These are phyloP conservation scores for Neosilurus mollespiculum DNA, from an alignment of 2,797 vertebrate genomes.

Conservation along the genomic window DNA sequence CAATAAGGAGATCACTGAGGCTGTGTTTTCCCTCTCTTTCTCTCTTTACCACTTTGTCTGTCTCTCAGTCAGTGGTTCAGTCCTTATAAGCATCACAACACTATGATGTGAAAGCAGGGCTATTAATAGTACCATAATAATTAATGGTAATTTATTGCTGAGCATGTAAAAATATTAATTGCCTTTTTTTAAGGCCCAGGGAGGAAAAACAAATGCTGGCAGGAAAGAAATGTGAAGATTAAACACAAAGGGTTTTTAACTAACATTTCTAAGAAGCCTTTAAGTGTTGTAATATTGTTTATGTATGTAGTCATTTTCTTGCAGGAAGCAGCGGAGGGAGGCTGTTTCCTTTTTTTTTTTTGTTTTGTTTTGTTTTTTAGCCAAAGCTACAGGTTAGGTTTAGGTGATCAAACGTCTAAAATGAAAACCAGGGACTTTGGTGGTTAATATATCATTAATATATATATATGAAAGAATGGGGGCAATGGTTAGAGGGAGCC, in stretches of 20 bases:
- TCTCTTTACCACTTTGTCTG: not conserved
- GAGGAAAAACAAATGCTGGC: not conserved
- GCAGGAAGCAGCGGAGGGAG: too few species aligned
- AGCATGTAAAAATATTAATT: not conserved
- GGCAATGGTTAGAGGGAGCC: too few species aligned
- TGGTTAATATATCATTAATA: too few species aligned
- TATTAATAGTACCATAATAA: not conserved
- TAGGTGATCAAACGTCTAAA: too few species aligned
- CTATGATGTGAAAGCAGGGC: conserved; percentile 55
- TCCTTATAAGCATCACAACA: conserved; percentile 61
- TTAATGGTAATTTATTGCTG: not conserved
- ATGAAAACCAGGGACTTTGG: too few species aligned
- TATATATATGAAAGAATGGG: too few species aligned
- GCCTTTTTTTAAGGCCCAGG: not conserved
- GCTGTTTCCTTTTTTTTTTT: too few species aligned
- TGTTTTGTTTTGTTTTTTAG: too few species aligned
- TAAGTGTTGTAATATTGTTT: not conserved
- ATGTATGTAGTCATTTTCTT: conserved; percentile 3
- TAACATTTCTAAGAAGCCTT: not conserved
- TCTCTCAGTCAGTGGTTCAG: not conserved
- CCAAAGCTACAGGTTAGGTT: too few species aligned
- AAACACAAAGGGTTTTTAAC: not conserved
- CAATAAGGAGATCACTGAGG: conserved; percentile 57
- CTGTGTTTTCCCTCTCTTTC: conserved; percentile 16
- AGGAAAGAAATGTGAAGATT: not conserved